Conservation (phyloP, 1,140 invertebrate species). For the Metaphire vulgaris region DNA sequence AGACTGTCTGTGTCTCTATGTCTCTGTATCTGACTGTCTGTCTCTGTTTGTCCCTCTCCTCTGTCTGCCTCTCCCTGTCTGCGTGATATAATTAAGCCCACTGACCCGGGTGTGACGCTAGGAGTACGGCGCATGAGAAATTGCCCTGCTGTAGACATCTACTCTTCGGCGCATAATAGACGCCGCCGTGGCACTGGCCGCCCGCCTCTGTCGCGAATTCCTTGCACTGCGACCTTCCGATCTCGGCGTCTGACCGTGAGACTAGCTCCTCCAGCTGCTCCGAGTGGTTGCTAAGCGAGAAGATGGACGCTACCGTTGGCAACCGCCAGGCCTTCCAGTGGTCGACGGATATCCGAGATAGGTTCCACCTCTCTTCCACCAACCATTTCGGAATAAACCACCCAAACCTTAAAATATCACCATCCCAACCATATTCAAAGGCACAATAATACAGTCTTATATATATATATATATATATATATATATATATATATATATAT, state of each 20-base stretch:
- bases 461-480: slow-evolving; percentile 19
- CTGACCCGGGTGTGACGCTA: slow-evolving; percentile 58
- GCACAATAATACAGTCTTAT: too few relatives aligned
- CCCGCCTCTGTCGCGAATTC: slow-evolving; percentile 25
- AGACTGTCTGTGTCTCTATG: too few relatives aligned
- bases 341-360: slow-evolving; percentile 37
- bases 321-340: slow-evolving; percentile 39
- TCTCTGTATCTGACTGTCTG: too few relatives aligned
- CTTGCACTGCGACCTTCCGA: background rate
- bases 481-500: slow-evolving; percentile 18
- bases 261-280: slow-evolving; percentile 29
- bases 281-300: background rate
- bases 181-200: slow-evolving; percentile 25
- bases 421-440: too few relatives aligned
- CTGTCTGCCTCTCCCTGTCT: too few relatives aligned
- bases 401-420: slow-evolving; percentile 57
- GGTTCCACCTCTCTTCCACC: slow-evolving; percentile 37
- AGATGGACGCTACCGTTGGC: background rate
- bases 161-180: background rate
- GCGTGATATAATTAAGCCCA: too few relatives aligned
- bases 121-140: slow-evolving; percentile 56
- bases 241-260: slow-evolving; percentile 22
- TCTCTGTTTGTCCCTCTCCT: too few relatives aligned
- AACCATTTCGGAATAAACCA: slow-evolving; percentile 61
- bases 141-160: slow-evolving; percentile 50